Percentiles rank a stretch among this genome's conserved stretches.
Evolutionary conservation across 2,888 invertebrate genomes (phyloP).

Genomic region (Lacanobia oleracea): DNA sequence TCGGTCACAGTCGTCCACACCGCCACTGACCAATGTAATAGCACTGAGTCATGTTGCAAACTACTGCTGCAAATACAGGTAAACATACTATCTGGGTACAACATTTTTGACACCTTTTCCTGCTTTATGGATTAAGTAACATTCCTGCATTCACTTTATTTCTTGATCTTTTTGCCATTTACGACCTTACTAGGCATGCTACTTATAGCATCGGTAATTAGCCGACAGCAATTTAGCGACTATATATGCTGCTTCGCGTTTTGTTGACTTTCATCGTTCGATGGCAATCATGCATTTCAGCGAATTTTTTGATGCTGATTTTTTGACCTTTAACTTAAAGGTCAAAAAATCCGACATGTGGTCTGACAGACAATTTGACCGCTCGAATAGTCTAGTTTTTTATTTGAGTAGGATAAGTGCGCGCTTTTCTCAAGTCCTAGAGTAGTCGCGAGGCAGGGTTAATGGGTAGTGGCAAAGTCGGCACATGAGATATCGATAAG

Average conservation of each 20-base stretch:
- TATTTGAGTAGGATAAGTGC: background rate
- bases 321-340: too few relatives aligned
- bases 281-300: background rate
- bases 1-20: constrained; percentile 86
- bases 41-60: constrained; percentile 73
- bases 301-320: background rate
- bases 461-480: background rate
- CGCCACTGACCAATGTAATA: constrained; percentile 78
- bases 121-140: background rate
- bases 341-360: background rate
- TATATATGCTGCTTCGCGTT: background rate
- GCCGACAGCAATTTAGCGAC: background rate
- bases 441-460: background rate
- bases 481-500: background rate
- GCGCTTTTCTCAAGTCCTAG: background rate
- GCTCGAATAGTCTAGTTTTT: background rate
- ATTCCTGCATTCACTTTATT: background rate
- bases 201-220: background rate
- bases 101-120: background rate
- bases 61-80: constrained; percentile 85
- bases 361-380: background rate
- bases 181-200: background rate
- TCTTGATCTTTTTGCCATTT: background rate
- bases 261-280: background rate
- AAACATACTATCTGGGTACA: constrained; percentile 16